Evolutionary conservation across 2,797 vertebrate genomes (phyloP).

Genomic region (Geotrypetes seraphini): DNA sequence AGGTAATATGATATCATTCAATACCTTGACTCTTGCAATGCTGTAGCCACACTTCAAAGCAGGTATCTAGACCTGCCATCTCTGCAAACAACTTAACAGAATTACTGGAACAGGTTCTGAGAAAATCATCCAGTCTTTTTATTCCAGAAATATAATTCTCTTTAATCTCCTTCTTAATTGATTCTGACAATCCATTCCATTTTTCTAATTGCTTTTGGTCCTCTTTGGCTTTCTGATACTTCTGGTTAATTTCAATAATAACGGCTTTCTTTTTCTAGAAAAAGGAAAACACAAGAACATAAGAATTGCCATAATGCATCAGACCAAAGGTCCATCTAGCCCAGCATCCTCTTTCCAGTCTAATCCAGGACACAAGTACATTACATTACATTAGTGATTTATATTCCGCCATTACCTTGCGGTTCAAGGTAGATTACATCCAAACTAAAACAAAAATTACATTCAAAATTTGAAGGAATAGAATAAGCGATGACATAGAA

Average conservation of each 20-base stretch:
- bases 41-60: constrained; percentile 29
- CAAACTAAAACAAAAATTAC: too few relatives aligned
- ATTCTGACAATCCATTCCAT: constrained; percentile 15
- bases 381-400: too few relatives aligned
- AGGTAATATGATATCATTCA: too few relatives aligned
- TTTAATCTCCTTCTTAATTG: constrained; percentile 20
- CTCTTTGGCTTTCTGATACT: constrained; percentile 17
- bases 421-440: too few relatives aligned
- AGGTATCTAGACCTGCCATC: constrained; percentile 10
- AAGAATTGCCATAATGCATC: too few relatives aligned
- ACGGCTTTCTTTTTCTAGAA: constrained; percentile 33
- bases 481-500: too few relatives aligned
- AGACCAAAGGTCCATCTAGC: too few relatives aligned
- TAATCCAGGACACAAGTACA: too few relatives aligned
- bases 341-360: too few relatives aligned
- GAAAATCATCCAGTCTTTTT: constrained; percentile 23
- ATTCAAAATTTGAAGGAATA: too few relatives aligned
- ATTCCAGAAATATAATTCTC: constrained; percentile 20
- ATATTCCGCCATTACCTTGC: too few relatives aligned
- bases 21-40: constrained; percentile 18
- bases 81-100: constrained; percentile 23
- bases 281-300: too few relatives aligned
- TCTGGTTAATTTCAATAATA: constrained; percentile 29
- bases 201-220: constrained; percentile 28
- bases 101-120: constrained; percentile 23